Conservation (phyloP, 2,113 vertebrate genomes). For the Mirza zaza region DNA sequence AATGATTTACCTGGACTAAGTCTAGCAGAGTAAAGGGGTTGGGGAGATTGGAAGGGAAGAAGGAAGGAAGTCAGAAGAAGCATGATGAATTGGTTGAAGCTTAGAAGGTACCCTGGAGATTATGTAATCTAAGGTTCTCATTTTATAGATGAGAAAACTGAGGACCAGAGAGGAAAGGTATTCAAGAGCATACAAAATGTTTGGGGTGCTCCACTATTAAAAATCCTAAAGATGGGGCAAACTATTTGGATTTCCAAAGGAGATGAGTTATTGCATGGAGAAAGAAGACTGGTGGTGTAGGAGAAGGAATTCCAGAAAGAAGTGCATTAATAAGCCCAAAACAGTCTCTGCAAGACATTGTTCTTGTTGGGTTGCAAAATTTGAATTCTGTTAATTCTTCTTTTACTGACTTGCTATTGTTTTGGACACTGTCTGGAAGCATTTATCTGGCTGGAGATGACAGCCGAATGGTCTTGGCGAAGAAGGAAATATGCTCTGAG, state of each 20-base stretch:
- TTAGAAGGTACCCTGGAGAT: too few species aligned
- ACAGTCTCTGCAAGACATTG: neutral
- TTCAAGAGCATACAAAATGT: neutral
- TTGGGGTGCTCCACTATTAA: fast-evolving
- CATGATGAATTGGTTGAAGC: neutral
- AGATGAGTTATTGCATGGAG: fast-evolving
- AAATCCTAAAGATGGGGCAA: neutral
- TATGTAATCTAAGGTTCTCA: neutral
- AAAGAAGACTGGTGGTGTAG: neutral
- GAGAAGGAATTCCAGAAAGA: neutral
- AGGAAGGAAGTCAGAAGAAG: neutral
- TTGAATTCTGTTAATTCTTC: neutral
- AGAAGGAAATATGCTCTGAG: neutral
- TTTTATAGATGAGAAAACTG: neutral
- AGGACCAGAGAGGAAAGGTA: too few species aligned
- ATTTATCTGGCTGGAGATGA: neutral
- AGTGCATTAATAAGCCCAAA: neutral
- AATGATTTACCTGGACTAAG: neutral
- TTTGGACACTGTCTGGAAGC: neutral
- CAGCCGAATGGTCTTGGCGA: neutral
- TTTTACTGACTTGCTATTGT: neutral
- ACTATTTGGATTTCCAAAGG: neutral
- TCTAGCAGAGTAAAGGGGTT: neutral
- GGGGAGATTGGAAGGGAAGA: neutral
- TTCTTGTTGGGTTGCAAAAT: neutral